phyloP scores from a whole-genome alignment of 2,888 invertebrate species.

The Phortica okadai region DNA sequence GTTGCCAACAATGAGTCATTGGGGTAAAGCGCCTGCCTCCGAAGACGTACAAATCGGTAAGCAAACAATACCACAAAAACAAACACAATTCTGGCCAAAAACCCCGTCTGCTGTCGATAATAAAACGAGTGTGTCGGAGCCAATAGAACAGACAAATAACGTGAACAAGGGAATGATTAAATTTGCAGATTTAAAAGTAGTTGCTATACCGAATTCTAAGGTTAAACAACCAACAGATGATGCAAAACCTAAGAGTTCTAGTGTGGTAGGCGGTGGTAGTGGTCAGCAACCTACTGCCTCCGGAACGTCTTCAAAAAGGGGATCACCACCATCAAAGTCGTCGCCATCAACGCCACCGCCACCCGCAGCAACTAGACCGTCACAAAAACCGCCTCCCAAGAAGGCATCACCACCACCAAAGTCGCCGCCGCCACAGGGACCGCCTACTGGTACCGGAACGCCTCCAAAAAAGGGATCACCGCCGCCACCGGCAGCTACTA shows the following conservation, averaged over 20 bases:
- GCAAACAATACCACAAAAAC: too few relatives aligned
- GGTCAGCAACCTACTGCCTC: neutral
- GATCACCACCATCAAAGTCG: conserved; percentile 16
- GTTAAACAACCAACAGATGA: neutral
- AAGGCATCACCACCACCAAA: neutral
- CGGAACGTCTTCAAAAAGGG: neutral
- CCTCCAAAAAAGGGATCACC: neutral
- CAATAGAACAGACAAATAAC: too few relatives aligned
- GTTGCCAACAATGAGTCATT: too few relatives aligned
- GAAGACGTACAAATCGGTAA: too few relatives aligned
- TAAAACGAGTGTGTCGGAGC: too few relatives aligned
- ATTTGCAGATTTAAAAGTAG: too few relatives aligned
- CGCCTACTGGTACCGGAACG: too few relatives aligned
- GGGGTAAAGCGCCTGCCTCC: too few relatives aligned
- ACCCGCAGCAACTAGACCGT: neutral
- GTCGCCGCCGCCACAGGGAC: neutral
- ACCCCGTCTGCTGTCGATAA: too few relatives aligned
- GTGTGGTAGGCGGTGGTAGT: neutral
- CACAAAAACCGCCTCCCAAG: neutral
- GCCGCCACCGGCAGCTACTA: neutral
- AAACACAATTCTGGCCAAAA: too few relatives aligned
- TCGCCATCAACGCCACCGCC: conserved; percentile 7
- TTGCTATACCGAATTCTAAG: too few relatives aligned
- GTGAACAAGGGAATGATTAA: too few relatives aligned
- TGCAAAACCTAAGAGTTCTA: neutral